A percentile compares a stretch with the other conserved stretches of the same genome.
Conservation (phyloP, 2,888 invertebrate genomes). For the Cheilosia pagana region DNA sequence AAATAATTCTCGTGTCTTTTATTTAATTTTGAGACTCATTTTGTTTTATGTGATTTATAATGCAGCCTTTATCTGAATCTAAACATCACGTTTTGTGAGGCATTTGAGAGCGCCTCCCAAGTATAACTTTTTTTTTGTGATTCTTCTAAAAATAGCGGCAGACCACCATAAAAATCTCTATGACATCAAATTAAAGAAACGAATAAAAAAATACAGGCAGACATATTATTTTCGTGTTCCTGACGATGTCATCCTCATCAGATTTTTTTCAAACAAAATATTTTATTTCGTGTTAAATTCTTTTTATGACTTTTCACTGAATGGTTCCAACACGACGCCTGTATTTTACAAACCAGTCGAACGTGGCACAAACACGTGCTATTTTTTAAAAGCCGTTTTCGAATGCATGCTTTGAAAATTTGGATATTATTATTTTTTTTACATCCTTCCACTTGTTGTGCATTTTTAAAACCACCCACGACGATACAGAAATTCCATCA, state of each 20-base stretch:
- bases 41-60: constrained; percentile 45
- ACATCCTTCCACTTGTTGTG: neutral
- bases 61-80: constrained; percentile 54
- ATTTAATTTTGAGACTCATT: constrained; percentile 8
- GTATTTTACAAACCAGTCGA: no score
- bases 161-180: constrained; percentile 18
- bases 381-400: neutral
- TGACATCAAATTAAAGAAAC: constrained; percentile 17
- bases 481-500: constrained; percentile 6
- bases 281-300: neutral
- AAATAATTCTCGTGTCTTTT: neutral
- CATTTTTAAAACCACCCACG: constrained; percentile 5
- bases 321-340: no score
- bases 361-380: neutral
- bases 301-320: no score
- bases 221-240: constrained; percentile 1
- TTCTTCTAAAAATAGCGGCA: constrained; percentile 16
- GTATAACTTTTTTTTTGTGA: neutral
- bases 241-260: constrained; percentile 46
- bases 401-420: neutral
- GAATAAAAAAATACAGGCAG: neutral
- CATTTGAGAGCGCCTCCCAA: constrained; percentile 29
- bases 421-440: neutral
- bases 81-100: constrained; percentile 58
- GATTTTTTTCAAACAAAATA: constrained; percentile 25